Conservation (phyloP, 2,797 vertebrate genomes). For the Danionella dracula region DNA sequence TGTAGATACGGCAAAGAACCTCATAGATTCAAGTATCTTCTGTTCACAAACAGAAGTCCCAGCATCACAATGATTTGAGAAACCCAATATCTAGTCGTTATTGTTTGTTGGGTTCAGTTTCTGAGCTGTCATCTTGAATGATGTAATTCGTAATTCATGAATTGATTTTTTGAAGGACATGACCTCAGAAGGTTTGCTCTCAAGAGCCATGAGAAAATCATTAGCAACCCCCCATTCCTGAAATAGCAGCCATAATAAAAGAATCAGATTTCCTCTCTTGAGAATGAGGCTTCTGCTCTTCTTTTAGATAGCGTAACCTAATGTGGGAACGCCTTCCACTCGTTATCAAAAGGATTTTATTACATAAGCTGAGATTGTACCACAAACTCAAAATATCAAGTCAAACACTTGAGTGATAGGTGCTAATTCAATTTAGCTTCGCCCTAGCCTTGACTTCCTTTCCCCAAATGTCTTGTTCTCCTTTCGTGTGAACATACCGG, state of each 20-base stretch:
- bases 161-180: not conserved
- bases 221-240: not conserved
- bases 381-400: not conserved
- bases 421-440: slow-evolving; percentile 19
- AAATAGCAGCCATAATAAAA: slow-evolving; percentile 4
- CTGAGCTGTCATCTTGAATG: not conserved
- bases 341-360: slow-evolving; percentile 11
- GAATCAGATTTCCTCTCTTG: not conserved
- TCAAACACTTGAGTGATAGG: slow-evolving; percentile 3
- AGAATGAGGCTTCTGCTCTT: not conserved
- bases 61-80: not conserved
- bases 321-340: not conserved
- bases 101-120: not conserved
- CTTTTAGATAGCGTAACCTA: not conserved
- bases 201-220: not conserved
- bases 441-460: slow-evolving; percentile 17
- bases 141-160: not conserved
- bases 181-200: not conserved
- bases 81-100: not conserved
- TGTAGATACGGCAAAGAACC: no score
- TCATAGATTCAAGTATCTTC: no score
- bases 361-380: slow-evolving; percentile 11
- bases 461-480: slow-evolving; percentile 31
- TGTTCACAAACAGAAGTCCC: not conserved
- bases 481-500: slow-evolving; percentile 18